phyloP scores from a whole-genome alignment of 2,113 vertebrate species.

The Nematolebias whitei region DNA sequence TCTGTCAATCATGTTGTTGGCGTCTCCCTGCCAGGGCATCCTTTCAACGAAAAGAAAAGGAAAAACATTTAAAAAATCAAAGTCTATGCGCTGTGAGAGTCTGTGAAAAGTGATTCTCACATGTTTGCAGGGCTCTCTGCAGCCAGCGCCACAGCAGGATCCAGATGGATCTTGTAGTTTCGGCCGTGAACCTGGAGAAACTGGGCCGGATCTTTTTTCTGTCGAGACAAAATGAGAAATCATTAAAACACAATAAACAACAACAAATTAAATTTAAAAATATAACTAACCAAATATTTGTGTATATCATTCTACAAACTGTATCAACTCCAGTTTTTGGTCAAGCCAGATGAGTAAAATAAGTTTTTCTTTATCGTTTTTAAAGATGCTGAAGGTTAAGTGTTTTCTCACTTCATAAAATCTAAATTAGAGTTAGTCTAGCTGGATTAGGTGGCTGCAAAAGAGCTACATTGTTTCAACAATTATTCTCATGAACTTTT shows the following conservation, averaged over 20 bases:
- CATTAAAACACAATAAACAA: background rate
- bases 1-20: conserved; percentile 97
- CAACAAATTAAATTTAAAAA: background rate
- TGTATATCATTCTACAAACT: background rate
- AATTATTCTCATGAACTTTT: background rate
- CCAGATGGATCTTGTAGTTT: conserved; percentile 93
- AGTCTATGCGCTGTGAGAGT: background rate
- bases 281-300: background rate
- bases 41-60: conserved; percentile 64
- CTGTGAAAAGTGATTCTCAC: conserved; percentile 73
- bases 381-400: too few relatives aligned
- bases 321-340: background rate
- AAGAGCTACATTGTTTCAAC: background rate
- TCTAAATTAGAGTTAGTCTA: too few relatives aligned
- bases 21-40: conserved; percentile 98
- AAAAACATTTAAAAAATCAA: background rate
- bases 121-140: conserved; percentile 96
- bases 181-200: conserved; percentile 95
- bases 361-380: too few relatives aligned
- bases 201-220: conserved; percentile 97
- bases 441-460: background rate
- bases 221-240: conserved; percentile 2
- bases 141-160: conserved; percentile 91
- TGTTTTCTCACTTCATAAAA: too few relatives aligned
- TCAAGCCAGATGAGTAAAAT: too few relatives aligned